A percentile compares a stretch with the other conserved stretches of the same genome.
Evolutionary conservation across 2,113 vertebrate species (phyloP).

Genomic region (Bubo blakistoni): DNA sequence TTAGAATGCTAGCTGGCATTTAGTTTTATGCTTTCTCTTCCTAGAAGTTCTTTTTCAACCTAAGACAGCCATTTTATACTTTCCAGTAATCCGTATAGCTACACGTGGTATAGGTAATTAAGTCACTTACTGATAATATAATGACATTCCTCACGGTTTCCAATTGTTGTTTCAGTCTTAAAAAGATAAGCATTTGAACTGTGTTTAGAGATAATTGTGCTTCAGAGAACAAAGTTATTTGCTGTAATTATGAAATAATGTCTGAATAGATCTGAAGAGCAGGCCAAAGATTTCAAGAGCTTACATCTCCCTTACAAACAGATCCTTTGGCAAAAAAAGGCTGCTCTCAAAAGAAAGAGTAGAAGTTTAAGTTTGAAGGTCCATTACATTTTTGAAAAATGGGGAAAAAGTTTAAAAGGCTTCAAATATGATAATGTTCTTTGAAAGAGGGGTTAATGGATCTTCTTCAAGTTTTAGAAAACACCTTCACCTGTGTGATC

Average conservation of each 20-base stretch:
- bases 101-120: neutral
- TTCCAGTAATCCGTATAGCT: neutral
- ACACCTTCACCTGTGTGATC: neutral
- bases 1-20: neutral
- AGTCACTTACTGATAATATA: neutral
- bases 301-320: neutral
- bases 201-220: neutral
- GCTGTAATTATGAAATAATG: neutral
- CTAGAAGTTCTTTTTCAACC: neutral
- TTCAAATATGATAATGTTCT: neutral
- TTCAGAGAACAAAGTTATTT: neutral
- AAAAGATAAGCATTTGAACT: neutral
- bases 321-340: neutral
- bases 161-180: neutral
- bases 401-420: rapidly evolving
- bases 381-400: neutral
- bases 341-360: neutral
- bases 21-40: neutral
- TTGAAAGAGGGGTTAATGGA: neutral
- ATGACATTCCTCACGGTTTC: neutral
- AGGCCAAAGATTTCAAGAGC: neutral
- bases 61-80: neutral
- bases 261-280: neutral
- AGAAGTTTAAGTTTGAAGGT: neutral
- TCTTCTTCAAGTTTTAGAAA: neutral